phyloP scores from a whole-genome alignment of 2,113 vertebrate species.

The Pseudopodoces humilis region DNA sequence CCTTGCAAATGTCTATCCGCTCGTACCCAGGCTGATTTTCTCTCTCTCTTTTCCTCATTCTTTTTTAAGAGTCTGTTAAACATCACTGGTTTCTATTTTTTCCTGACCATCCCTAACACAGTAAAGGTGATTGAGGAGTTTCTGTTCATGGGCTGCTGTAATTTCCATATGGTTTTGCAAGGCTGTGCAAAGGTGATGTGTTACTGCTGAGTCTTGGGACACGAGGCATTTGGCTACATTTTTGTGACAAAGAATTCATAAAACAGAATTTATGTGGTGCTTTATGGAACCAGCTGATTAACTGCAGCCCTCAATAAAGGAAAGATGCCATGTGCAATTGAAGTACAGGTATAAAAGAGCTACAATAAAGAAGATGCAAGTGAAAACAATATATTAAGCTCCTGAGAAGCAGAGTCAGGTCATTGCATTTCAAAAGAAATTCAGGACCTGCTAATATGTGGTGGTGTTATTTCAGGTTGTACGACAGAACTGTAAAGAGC shows the following conservation, averaged over 20 bases:
- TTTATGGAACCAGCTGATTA: slow-evolving; percentile 46
- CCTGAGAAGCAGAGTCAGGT: neutral
- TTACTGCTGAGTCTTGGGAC: neutral
- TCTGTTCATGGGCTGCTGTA: neutral
- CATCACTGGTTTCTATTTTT: neutral
- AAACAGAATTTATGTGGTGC: slow-evolving; percentile 5
- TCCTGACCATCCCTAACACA: neutral
- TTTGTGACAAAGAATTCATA: slow-evolving; percentile 21
- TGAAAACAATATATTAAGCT: slow-evolving; percentile 32
- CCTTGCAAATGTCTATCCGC: neutral
- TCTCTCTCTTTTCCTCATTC: neutral
- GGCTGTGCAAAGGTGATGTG: neutral
- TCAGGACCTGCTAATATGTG: neutral
- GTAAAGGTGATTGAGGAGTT: neutral
- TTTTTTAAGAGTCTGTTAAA: neutral
- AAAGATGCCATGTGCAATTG: neutral
- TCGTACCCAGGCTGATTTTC: neutral
- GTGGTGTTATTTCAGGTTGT: neutral
- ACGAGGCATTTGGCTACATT: neutral
- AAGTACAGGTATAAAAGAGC: slow-evolving; percentile 11
- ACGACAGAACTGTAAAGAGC: accelerated
- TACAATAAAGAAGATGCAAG: slow-evolving; percentile 26
- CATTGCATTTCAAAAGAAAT: slow-evolving; percentile 11
- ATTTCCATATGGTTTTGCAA: neutral
- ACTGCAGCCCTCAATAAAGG: slow-evolving; percentile 20